Conservation (phyloP, 64 coral and sea anemone species). For the Astreopora myriophthalma region DNA sequence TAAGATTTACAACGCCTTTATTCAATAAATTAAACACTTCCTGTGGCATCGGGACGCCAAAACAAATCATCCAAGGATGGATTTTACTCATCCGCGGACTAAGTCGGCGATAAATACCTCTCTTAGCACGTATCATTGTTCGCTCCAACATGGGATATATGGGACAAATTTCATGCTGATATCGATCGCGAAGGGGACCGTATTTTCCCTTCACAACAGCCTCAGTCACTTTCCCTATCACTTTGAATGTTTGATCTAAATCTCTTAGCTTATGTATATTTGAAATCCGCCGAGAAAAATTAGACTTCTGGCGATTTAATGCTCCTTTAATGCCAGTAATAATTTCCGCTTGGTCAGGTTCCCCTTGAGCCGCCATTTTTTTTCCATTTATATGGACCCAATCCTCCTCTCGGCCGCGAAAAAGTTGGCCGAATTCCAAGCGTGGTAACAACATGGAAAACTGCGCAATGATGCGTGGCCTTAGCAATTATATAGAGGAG, state of each 20-base stretch:
- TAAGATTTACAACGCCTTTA: not conserved
- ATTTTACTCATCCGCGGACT: slow-evolving; percentile 48
- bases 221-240: slow-evolving; percentile 22
- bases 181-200: slow-evolving; percentile 38
- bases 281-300: slow-evolving; percentile 25
- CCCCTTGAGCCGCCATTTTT: no score
- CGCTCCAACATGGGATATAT: slow-evolving; percentile 10
- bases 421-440: no score
- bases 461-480: no score
- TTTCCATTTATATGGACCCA: no score
- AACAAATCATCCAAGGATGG: slow-evolving; percentile 29
- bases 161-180: slow-evolving; percentile 4
- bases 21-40: slow-evolving; percentile 11
- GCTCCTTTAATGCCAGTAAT: slow-evolving; percentile 36
- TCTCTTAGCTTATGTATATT: slow-evolving; percentile 34
- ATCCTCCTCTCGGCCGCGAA: no score
- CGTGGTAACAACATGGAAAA: no score
- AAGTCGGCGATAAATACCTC: slow-evolving; percentile 2
- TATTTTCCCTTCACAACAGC: slow-evolving; percentile 41
- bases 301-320: slow-evolving; percentile 15
- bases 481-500: no score
- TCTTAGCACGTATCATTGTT: slow-evolving; percentile 13
- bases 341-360: slow-evolving; percentile 35
- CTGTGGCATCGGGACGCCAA: slow-evolving; percentile 13
- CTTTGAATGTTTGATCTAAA: slow-evolving; percentile 24